These are phyloP conservation scores for Caenorhabditis sp. DNA, from an alignment of 2,888 invertebrate genomes.

Conservation along the genomic window DNA sequence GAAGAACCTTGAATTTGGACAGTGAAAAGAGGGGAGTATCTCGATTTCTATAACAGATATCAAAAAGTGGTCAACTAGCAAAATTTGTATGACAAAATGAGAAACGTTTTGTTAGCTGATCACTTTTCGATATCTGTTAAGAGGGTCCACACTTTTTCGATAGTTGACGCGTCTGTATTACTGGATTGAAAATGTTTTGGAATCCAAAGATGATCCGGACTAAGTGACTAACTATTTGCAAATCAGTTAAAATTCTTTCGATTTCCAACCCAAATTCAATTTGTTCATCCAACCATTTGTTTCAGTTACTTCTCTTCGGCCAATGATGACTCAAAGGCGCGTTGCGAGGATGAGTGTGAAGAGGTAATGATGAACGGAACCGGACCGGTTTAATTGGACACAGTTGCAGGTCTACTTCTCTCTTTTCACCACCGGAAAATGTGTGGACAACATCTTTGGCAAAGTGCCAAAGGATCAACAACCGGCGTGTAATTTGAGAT, in stretches of 20 bases:
- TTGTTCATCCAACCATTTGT: conserved; percentile 27
- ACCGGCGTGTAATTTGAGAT: conserved; percentile 77
- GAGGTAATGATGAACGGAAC: conserved; percentile 70
- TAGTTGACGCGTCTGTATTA: too few relatives aligned
- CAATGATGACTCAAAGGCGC: conserved; percentile 79
- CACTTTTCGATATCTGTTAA: too few relatives aligned
- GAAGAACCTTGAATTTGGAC: conserved; percentile 5
- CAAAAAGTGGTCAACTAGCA: too few relatives aligned
- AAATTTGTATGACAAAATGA: too few relatives aligned
- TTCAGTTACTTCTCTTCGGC: conserved; percentile 81
- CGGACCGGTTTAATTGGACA: neutral
- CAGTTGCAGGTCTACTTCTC: conserved; percentile 78
- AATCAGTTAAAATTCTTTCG: neutral
- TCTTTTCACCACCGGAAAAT: conserved; percentile 81
- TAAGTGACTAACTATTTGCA: neutral
- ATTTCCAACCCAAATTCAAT: conserved; percentile 4
- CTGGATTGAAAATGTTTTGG: too few relatives aligned
- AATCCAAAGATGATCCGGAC: too few relatives aligned
- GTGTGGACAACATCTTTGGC: conserved; percentile 79
- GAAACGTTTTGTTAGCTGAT: too few relatives aligned
- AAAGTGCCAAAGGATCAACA: conserved; percentile 74
- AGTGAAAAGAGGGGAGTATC: neutral
- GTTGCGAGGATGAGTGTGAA: conserved; percentile 83
- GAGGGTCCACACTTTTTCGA: too few relatives aligned
- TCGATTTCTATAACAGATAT: too few relatives aligned